These are phyloP conservation scores for Myioborus melanocephalus DNA, from an alignment of 2,797 vertebrate genomes.

Conservation along the genomic window DNA sequence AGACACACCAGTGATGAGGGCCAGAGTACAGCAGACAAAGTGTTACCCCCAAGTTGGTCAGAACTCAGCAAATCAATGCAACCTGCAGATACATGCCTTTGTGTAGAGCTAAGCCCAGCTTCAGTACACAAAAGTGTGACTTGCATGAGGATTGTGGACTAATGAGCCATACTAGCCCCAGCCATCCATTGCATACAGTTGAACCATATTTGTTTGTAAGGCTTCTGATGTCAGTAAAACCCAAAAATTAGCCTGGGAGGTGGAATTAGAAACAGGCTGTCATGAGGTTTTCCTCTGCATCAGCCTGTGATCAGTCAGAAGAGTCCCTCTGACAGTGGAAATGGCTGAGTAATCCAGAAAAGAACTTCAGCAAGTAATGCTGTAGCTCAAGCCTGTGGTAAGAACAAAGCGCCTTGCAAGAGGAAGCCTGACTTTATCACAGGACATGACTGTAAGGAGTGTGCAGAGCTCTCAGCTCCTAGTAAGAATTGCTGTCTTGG, in stretches of 20 bases:
- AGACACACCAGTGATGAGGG: not conserved
- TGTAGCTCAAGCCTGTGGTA: not conserved
- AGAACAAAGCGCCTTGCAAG: not conserved
- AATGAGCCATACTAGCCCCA: not conserved
- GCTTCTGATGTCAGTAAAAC: not conserved
- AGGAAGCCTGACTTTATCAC: not conserved
- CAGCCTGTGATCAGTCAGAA: not conserved
- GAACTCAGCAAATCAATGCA: not conserved
- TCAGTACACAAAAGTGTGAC: rapidly evolving
- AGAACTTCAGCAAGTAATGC: not conserved
- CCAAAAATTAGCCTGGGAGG: not conserved
- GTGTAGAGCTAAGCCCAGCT: not conserved
- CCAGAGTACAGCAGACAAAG: not conserved
- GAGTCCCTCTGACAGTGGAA: not conserved
- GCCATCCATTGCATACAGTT: not conserved
- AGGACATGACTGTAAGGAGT: not conserved
- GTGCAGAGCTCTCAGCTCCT: not conserved
- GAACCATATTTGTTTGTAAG: not conserved
- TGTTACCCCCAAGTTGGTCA: not conserved
- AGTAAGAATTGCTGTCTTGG: not conserved
- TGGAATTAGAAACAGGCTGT: not conserved
- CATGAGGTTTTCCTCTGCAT: not conserved
- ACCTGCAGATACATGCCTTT: not conserved
- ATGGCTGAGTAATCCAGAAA: not conserved
- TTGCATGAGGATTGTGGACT: not conserved